Conservation (phyloP, 2,888 invertebrate genomes). For the Ophion slaviceki region DNA sequence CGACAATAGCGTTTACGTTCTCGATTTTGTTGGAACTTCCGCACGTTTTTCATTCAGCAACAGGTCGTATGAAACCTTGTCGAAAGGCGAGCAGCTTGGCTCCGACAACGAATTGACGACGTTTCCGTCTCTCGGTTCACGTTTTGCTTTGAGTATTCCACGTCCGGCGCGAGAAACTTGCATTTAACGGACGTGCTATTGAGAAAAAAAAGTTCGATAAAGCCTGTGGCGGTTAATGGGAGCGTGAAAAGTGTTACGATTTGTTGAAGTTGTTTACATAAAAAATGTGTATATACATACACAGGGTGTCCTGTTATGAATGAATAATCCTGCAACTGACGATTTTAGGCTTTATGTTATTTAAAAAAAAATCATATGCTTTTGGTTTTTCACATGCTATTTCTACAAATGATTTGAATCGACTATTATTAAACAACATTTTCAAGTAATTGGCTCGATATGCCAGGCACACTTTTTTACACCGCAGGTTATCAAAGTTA, state of each 20-base stretch:
- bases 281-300: neutral
- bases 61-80: conserved; percentile 4
- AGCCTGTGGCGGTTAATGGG: conserved; percentile 29
- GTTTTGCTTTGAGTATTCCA: conserved; percentile 54
- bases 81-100: neutral
- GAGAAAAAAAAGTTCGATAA: conserved; percentile 37
- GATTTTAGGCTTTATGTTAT: too few species aligned
- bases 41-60: conserved; percentile 23
- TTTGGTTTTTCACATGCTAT: too few species aligned
- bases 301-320: too few species aligned
- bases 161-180: conserved; percentile 44
- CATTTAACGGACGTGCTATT: conserved; percentile 27
- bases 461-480: too few species aligned
- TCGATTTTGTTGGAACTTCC: conserved; percentile 51
- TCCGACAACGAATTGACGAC: neutral
- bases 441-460: too few species aligned
- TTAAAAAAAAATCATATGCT: too few species aligned
- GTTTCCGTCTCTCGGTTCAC: conserved; percentile 23
- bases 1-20: conserved; percentile 55
- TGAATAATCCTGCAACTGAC: too few species aligned
- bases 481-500: too few species aligned
- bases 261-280: conserved; percentile 2
- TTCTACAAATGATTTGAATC: too few species aligned
- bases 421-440: too few species aligned
- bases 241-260: conserved; percentile 30